Evolutionary conservation across 2,797 vertebrate genomes (phyloP).

Genomic region (Toxotes lorentzi): DNA sequence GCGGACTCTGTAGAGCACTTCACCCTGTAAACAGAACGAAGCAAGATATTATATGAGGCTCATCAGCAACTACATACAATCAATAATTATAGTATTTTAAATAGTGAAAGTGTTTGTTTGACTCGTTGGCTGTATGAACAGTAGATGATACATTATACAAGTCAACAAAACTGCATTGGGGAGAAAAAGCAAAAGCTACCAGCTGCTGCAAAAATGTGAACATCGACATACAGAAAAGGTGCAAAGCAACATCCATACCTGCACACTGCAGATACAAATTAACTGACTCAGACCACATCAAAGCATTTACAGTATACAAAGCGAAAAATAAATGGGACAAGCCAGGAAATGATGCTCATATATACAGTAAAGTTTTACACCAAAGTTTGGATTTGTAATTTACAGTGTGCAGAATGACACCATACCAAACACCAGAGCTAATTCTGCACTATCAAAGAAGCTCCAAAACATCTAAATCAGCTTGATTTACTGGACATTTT

Average conservation of each 20-base stretch:
- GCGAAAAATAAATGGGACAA: background rate
- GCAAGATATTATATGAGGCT: background rate
- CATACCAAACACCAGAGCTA: background rate
- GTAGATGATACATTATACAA: background rate
- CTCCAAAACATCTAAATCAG: background rate
- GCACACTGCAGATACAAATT: background rate
- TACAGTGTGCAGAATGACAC: background rate
- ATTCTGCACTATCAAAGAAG: background rate
- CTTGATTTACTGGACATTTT: background rate
- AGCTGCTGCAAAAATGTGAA: background rate
- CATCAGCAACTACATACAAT: background rate
- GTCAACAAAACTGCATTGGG: background rate
- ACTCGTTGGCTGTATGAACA: background rate
- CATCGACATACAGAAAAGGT: background rate
- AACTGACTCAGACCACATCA: background rate
- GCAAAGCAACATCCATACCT: background rate
- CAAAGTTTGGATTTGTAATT: background rate
- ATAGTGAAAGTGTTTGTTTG: background rate
- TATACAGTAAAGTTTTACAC: background rate
- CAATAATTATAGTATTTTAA: background rate
- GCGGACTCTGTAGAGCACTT: constrained; percentile 93
- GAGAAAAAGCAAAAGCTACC: background rate
- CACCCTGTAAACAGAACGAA: constrained; percentile 84
- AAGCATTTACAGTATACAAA: background rate
- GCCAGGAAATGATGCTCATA: background rate